Evolutionary conservation across 2,888 invertebrate species (phyloP).

Genomic region (Apotomis turbidana): DNA sequence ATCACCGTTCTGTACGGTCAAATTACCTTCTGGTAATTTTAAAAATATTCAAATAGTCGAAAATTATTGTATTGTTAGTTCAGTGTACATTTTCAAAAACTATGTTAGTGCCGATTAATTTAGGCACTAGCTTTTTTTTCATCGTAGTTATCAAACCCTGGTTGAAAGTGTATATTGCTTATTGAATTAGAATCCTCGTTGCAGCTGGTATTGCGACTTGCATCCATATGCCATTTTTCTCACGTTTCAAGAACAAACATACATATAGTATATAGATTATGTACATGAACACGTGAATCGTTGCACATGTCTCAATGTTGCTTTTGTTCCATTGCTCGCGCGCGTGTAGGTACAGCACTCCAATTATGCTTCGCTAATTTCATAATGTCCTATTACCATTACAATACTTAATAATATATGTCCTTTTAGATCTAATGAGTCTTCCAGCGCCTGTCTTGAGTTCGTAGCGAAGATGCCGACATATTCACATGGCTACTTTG

Average conservation of each 20-base stretch:
- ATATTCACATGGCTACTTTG: not conserved
- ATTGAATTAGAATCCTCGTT: too few species aligned
- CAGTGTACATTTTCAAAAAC: too few species aligned
- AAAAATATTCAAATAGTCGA: too few species aligned
- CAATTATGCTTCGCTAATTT: not conserved
- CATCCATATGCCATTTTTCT: slow-evolving; percentile 13
- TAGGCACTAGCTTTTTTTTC: too few species aligned
- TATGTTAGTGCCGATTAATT: too few species aligned
- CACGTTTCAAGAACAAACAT: slow-evolving; percentile 17
- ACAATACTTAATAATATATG: not conserved
- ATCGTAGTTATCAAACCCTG: too few species aligned
- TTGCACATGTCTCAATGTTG: slow-evolving; percentile 24
- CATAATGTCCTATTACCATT: not conserved
- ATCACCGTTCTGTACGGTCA: too few species aligned
- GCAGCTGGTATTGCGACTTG: not conserved
- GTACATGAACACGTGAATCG: not conserved
- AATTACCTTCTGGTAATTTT: too few species aligned
- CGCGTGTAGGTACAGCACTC: slow-evolving; percentile 28
- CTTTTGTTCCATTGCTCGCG: slow-evolving; percentile 13
- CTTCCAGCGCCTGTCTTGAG: not conserved
- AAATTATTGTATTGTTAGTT: too few species aligned
- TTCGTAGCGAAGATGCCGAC: not conserved
- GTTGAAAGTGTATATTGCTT: not conserved
- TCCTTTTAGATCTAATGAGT: not conserved
- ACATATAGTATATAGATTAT: slow-evolving; percentile 7